Base-by-base conservation (phyloP, 1,140 invertebrate genomes). In the Saccostrea glomerata region DNA sequence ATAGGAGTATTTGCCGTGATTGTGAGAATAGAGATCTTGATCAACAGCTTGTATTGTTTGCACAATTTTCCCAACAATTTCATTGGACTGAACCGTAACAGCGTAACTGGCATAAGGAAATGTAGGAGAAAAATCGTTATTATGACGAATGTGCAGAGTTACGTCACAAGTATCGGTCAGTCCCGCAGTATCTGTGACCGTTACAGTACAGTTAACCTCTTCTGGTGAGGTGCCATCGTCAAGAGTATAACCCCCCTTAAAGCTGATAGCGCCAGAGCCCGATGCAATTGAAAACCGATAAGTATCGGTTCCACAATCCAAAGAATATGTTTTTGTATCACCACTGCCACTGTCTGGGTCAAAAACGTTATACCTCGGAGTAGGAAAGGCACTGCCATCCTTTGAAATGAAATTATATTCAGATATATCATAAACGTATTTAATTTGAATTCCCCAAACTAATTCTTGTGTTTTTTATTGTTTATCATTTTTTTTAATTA, bases 261-360 rank as follows among this genome's bases (percentile, higher is more conserved):
- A 87, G 77, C 77, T 87, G 13, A 87, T 87, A 12, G 13, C 11
- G 23, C 86, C 86, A 13, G 86, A 84, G 15, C 12, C 40, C 11
- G 25, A 47, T 55, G 82, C 17, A 47, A 87, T 87, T 30, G 58
- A 60, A 83, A 87, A 23, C 17, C 86, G 54, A 20, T 82, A 63
- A 30, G 86, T 87, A 47, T 87, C 83, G 1, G 9, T 83, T 0
- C 86, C 86, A 84, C 86, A 87, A 20, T 87, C 86, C 3, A 87
- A 63, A 20, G 58, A 87, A 58, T 83, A 87, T 2, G 55, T 84
- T 25, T 83, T 82, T 13, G 82, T 84, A 54, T 87, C 86, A 23
- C 56, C 70, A 55, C 17, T 47, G 23, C 56, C 70, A 55, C 17
- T 47, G 54, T 87, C 86, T 25, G 77, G 86, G n/a, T 87, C 86